These are phyloP conservation scores for Cairina moschata DNA, from an alignment of 2,113 vertebrate genomes.

Conservation along the genomic window DNA sequence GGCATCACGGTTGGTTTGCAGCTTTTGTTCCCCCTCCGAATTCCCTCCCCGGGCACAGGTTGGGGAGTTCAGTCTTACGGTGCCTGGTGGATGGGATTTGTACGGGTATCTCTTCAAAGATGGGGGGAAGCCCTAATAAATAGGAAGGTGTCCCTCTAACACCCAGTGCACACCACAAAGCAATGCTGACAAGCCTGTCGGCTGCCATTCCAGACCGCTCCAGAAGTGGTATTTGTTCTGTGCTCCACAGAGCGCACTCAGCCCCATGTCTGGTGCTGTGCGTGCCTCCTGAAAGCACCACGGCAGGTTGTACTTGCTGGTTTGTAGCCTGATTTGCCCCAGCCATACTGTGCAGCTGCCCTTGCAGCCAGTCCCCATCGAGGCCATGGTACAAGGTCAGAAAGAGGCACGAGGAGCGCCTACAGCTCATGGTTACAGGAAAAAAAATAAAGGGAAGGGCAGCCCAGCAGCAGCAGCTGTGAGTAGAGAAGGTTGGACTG, in stretches of 20 bases:
- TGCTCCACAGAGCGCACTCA: background rate
- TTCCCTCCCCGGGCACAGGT: background rate
- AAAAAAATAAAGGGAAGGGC: background rate
- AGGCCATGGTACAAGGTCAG: fast-evolving
- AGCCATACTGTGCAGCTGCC: fast-evolving
- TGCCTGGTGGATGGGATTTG: background rate
- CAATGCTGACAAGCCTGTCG: background rate
- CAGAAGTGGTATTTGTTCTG: background rate
- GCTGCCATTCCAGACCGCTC: conserved; percentile 7
- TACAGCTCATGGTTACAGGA: background rate
- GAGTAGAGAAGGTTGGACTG: fast-evolving
- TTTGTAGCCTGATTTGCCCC: background rate
- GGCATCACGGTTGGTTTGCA: background rate
- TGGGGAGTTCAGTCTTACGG: background rate
- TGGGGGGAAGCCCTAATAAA: background rate
- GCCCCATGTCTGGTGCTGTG: background rate
- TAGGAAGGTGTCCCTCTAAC: background rate
- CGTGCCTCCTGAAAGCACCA: background rate
- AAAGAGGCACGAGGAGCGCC: background rate
- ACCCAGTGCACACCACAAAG: conserved; percentile 18
- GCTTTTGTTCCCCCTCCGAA: conserved; percentile 48
- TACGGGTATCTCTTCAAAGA: fast-evolving
- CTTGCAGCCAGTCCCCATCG: background rate
- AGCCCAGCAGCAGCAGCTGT: fast-evolving
- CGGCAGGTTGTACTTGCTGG: fast-evolving